Evolutionary conservation across 1,140 invertebrate genomes (phyloP).

Genomic region (Ridgeia piscesae): DNA sequence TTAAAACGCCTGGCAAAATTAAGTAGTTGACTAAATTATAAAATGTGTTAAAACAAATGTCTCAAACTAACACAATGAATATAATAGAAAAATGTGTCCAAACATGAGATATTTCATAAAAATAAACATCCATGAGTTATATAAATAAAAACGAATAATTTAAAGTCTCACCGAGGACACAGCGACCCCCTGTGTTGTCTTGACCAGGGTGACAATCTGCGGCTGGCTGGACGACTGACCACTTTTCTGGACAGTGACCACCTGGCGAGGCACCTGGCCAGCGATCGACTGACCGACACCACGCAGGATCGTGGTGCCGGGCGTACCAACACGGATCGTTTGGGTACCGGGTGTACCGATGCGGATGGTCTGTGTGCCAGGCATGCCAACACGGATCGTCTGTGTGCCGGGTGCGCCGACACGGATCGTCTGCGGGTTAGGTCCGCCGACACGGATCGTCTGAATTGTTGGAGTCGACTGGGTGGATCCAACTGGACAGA

Average conservation of each 20-base stretch:
- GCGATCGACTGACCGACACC: constrained; percentile 50
- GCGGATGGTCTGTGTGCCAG: constrained; percentile 28
- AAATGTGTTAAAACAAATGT: too few species aligned
- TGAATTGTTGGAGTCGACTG: background rate
- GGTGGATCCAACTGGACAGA: background rate
- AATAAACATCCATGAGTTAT: background rate
- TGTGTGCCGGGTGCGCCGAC: constrained; percentile 31
- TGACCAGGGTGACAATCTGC: constrained; percentile 87
- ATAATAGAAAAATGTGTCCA: too few species aligned
- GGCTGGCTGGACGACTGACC: constrained; percentile 62
- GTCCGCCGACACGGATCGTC: constrained; percentile 24
- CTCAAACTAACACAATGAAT: too few species aligned
- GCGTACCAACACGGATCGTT: constrained; percentile 62
- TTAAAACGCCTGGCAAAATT: too few species aligned
- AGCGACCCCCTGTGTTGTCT: constrained; percentile 85
- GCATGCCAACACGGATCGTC: constrained; percentile 25
- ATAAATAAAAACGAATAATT: background rate
- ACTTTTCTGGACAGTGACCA: constrained; percentile 75
- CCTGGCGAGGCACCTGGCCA: constrained; percentile 66
- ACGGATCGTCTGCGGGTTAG: constrained; percentile 27
- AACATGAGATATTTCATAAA: too few species aligned
- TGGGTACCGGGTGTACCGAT: constrained; percentile 50
- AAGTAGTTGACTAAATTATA: too few species aligned
- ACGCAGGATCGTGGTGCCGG: constrained; percentile 59
- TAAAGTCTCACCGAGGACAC: constrained; percentile 65